These are phyloP conservation scores for Melieria picta DNA, from an alignment of 2,888 invertebrate genomes.

Conservation along the genomic window DNA sequence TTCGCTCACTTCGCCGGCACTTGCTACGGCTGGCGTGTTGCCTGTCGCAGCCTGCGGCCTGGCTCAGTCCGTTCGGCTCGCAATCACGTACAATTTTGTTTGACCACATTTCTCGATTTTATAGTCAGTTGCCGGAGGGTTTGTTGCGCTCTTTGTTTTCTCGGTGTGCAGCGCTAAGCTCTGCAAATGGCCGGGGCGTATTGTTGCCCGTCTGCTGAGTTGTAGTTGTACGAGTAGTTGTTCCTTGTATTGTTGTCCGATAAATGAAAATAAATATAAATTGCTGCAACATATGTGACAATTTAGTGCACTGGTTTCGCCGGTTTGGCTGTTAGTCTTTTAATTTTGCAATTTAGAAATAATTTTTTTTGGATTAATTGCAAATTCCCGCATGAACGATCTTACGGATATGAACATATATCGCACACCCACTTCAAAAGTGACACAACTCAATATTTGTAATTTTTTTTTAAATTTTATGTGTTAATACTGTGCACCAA, in stretches of 20 bases:
- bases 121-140: background rate
- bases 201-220: constrained; percentile 36
- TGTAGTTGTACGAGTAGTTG: constrained; percentile 11
- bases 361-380: too few relatives aligned
- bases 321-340: too few relatives aligned
- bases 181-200: constrained; percentile 41
- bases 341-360: too few relatives aligned
- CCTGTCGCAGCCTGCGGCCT: constrained; percentile 28
- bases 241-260: constrained; percentile 20
- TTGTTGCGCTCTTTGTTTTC: constrained; percentile 31
- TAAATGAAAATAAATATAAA: constrained; percentile 50
- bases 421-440: too few relatives aligned
- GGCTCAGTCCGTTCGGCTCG: constrained; percentile 6
- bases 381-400: too few relatives aligned
- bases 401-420: too few relatives aligned
- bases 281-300: constrained; percentile 53
- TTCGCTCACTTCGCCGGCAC: background rate
- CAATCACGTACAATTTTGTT: constrained; percentile 39
- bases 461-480: too few relatives aligned
- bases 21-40: constrained; percentile 15
- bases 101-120: constrained; percentile 44
- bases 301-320: constrained; percentile 35
- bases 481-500: too few relatives aligned
- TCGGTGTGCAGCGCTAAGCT: constrained; percentile 23
- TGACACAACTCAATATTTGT: too few relatives aligned